Conservation (phyloP, 1,140 invertebrate genomes). For the Drosophila dunni region DNA sequence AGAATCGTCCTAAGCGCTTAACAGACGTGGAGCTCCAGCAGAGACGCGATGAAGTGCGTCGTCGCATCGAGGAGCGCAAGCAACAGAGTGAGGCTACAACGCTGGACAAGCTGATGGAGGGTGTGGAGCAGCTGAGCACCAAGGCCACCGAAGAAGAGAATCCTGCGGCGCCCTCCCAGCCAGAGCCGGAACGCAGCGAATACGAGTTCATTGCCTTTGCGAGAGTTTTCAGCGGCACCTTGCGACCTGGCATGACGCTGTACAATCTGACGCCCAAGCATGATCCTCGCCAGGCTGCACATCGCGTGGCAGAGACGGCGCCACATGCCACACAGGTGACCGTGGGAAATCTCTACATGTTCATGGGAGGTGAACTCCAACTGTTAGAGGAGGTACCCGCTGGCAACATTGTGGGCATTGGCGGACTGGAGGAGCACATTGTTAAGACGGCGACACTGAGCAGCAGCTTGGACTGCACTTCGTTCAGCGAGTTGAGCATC, state of each 20-base stretch:
- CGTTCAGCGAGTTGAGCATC: conserved; percentile 94
- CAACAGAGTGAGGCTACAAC: conserved; percentile 85
- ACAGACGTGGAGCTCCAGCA: conserved; percentile 91
- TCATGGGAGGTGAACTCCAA: conserved; percentile 97
- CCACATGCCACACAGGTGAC: conserved; percentile 86
- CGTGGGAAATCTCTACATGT: conserved; percentile 92
- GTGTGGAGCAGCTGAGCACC: conserved; percentile 80
- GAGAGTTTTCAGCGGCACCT: conserved; percentile 95
- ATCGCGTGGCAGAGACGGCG: conserved; percentile 62
- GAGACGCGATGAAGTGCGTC: conserved; percentile 89
- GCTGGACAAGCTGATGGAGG: conserved; percentile 85
- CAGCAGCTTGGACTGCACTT: conserved; percentile 92
- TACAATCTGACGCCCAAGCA: conserved; percentile 97
- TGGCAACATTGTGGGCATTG: conserved; percentile 96
- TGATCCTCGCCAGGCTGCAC: conserved; percentile 88
- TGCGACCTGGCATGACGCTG: conserved; percentile 91
- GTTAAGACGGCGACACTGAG: conserved; percentile 97
- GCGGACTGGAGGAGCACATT: conserved; percentile 93
- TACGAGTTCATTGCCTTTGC: conserved; percentile 96
- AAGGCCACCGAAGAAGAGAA: conserved; percentile 38
- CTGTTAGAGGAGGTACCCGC: conserved; percentile 91
- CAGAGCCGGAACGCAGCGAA: conserved; percentile 83
- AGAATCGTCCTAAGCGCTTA: conserved; percentile 90
- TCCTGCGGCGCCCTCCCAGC: conserved; percentile 31
- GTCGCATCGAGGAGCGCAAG: conserved; percentile 86